A percentile compares a stretch with the other conserved stretches of the same genome.
These are phyloP conservation scores for Trachops cirrhosus DNA, from an alignment of 2,797 vertebrate species.

Conservation along the genomic window DNA sequence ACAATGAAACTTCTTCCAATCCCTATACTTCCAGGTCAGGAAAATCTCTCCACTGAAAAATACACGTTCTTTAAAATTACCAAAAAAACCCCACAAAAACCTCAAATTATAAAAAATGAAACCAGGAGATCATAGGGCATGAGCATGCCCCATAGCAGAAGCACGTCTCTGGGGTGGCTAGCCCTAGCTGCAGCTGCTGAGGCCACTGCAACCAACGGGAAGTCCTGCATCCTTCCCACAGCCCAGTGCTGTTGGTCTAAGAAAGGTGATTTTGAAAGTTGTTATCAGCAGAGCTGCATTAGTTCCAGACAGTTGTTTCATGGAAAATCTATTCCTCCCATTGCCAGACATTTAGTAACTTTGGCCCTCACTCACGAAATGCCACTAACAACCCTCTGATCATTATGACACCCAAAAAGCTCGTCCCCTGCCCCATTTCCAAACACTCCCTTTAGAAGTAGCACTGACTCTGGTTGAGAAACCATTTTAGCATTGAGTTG, in stretches of 20 bases:
- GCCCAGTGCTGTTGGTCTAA: accelerated
- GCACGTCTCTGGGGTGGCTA: neutral
- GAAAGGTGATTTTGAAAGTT: neutral
- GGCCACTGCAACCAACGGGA: too few species aligned
- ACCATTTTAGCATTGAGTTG: neutral
- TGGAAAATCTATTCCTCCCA: neutral
- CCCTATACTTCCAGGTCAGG: neutral
- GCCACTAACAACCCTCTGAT: neutral
- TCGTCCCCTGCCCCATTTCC: neutral
- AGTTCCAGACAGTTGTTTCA: neutral
- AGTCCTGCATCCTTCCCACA: accelerated
- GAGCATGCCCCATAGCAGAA: too few species aligned
- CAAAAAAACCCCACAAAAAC: neutral
- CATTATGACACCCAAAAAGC: neutral
- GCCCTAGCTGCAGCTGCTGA: neutral
- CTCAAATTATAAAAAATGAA: neutral
- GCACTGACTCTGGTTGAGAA: neutral
- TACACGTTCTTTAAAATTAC: neutral
- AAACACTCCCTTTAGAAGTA: neutral
- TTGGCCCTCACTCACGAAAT: neutral
- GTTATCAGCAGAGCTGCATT: neutral
- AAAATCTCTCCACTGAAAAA: neutral
- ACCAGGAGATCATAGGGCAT: neutral
- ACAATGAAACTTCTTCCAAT: neutral
- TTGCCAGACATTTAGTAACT: neutral